These are phyloP conservation scores for Bilobella aurantiaca DNA, from an alignment of 1,140 invertebrate species.

Conservation along the genomic window DNA sequence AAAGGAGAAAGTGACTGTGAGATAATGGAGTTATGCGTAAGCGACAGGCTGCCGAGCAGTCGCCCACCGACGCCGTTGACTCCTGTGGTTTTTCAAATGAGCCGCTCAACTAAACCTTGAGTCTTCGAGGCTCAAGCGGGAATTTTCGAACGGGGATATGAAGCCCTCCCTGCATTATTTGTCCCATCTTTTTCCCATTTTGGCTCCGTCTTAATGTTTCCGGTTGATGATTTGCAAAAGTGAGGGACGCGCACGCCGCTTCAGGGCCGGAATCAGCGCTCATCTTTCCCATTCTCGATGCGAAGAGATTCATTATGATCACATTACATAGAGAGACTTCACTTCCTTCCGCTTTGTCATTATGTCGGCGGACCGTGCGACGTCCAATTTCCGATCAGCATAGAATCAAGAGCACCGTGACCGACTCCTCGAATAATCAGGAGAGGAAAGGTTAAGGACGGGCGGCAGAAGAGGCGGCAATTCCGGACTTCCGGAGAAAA, in stretches of 20 bases:
- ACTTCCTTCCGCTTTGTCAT: constrained; percentile 1
- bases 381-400: neutral
- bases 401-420: neutral
- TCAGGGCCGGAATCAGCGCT: neutral
- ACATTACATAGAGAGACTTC: neutral
- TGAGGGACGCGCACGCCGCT: neutral
- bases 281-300: neutral
- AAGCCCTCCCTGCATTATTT: constrained; percentile 1
- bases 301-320: constrained; percentile 2
- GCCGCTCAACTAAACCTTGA: neutral
- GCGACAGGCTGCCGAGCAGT: too few species aligned
- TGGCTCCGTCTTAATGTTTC: neutral
- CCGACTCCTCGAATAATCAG: neutral
- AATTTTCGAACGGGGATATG: too few species aligned
- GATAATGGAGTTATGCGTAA: constrained; percentile 4
- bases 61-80: neutral
- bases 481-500: neutral
- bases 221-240: neutral
- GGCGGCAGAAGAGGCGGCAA: neutral
- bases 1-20: constrained; percentile 1
- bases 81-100: constrained; percentile 6
- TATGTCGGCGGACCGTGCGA: neutral
- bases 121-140: too few species aligned
- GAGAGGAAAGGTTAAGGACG: constrained; percentile 1
- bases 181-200: neutral